A percentile compares a stretch with the other conserved stretches of the same genome.
These are phyloP conservation scores for Gonocerus acuteangulatus DNA, from an alignment of 2,888 invertebrate species.

Conservation along the genomic window DNA sequence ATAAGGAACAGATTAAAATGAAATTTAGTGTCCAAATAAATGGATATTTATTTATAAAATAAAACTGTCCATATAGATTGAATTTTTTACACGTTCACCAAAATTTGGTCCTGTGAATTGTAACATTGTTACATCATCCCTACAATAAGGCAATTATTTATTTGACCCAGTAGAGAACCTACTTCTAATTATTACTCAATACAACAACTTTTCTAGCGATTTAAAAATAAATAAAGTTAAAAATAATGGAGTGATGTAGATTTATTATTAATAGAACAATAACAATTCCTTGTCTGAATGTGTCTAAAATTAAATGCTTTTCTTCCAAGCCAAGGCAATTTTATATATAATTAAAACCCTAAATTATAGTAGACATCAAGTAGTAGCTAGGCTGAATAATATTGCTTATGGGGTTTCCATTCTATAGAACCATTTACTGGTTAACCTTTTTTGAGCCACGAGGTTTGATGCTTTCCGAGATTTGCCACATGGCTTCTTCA, in stretches of 20 bases:
- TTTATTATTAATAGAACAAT: background rate
- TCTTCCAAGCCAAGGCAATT: constrained; percentile 10
- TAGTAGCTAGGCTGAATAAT: constrained; percentile 22
- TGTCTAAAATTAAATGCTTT: constrained; percentile 23
- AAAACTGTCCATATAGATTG: background rate
- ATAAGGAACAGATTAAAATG: too few relatives aligned
- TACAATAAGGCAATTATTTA: constrained; percentile 16
- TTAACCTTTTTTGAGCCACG: constrained; percentile 48
- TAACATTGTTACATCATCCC: constrained; percentile 10
- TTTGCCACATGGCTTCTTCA: constrained; percentile 98
- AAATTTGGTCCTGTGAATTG: constrained; percentile 21
- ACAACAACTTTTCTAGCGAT: too few relatives aligned
- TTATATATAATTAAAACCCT: constrained; percentile 7
- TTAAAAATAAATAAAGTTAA: too few relatives aligned
- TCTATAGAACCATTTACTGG: background rate
- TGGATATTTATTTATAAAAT: background rate
- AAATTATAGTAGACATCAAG: constrained; percentile 13
- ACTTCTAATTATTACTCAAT: background rate
- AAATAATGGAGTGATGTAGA: too few relatives aligned
- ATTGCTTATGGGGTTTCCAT: constrained; percentile 16
- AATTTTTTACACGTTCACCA: background rate
- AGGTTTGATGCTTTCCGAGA: constrained; percentile 94
- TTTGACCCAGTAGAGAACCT: background rate
- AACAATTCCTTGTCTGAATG: constrained; percentile 19
- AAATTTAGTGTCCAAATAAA: too few relatives aligned